Conservation (phyloP, 37 sponge, comb jelly and placozoan species). For the Ianthella basta region DNA sequence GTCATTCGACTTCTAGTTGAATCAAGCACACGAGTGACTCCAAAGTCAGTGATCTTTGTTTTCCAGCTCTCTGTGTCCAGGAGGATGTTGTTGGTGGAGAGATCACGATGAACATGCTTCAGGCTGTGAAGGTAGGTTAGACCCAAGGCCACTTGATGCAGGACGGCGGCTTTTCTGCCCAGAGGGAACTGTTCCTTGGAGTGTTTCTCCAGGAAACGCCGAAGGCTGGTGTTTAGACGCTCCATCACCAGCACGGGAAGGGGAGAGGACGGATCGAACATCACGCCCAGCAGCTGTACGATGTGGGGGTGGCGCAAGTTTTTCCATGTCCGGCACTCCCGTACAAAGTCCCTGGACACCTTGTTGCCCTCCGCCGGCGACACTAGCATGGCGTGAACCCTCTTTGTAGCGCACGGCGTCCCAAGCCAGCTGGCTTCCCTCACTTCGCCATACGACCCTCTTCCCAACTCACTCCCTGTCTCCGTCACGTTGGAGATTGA, state of each 20-base stretch:
- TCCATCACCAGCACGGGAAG: slow-evolving; percentile 17
- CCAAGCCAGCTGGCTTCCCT: no score
- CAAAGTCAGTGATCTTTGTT: slow-evolving; percentile 30
- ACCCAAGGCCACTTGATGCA: slow-evolving; percentile 8
- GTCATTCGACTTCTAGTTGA: not conserved
- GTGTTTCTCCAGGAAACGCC: not conserved
- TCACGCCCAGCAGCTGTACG: not conserved
- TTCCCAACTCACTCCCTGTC: no score
- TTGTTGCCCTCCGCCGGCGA: no score
- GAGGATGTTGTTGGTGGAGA: slow-evolving; percentile 30
- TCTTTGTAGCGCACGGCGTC: no score
- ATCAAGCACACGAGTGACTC: slow-evolving; percentile 4
- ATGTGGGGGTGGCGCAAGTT: slow-evolving; percentile 15
- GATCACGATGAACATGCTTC: slow-evolving; percentile 26
- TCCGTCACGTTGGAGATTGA: no score
- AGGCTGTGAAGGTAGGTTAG: slow-evolving; percentile 19
- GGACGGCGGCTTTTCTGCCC: not conserved
- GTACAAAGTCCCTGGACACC: not conserved
- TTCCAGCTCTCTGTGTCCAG: not conserved
- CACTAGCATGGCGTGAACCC: no score
- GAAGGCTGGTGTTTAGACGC: not conserved
- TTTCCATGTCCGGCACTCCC: slow-evolving; percentile 6
- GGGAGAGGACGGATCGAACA: not conserved
- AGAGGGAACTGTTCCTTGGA: not conserved
- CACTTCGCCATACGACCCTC: no score